These are phyloP conservation scores for Tetraneura akinire DNA, from an alignment of 1,140 invertebrate genomes.

Conservation along the genomic window DNA sequence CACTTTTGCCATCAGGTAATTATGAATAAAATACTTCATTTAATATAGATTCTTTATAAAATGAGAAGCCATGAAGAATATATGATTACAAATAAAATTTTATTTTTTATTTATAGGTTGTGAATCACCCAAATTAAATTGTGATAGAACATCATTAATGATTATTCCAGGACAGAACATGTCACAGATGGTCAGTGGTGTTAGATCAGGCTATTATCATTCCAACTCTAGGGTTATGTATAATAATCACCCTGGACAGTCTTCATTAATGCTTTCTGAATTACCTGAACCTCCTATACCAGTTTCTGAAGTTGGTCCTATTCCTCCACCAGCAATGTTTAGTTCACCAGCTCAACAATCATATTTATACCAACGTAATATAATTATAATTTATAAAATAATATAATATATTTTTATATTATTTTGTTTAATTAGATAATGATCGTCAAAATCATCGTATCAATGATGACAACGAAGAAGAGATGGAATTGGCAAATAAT, in stretches of 20 bases:
- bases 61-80: not conserved
- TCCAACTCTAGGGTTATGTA: constrained; percentile 41
- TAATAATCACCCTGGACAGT: constrained; percentile 42
- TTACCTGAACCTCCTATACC: constrained; percentile 88
- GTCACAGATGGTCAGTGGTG: constrained; percentile 34
- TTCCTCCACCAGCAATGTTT: constrained; percentile 92
- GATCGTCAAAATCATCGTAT: constrained; percentile 37
- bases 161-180: constrained; percentile 36
- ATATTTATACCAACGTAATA: constrained; percentile 48
- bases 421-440: constrained; percentile 27
- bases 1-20: constrained; percentile 35
- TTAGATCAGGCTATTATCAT: constrained; percentile 41
- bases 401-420: not conserved
- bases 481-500: constrained; percentile 39
- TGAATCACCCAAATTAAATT: constrained; percentile 42
- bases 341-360: constrained; percentile 79
- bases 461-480: constrained; percentile 25
- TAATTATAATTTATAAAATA: not conserved
- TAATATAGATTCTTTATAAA: too few relatives aligned
- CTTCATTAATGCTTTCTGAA: constrained; percentile 69
- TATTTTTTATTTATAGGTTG: constrained; percentile 15
- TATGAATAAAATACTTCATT: too few relatives aligned
- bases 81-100: not conserved
- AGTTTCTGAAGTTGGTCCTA: constrained; percentile 88
- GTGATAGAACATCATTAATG: constrained; percentile 39